Evolutionary conservation across 1,140 invertebrate species (phyloP).

Genomic region (Heliconius hermathena): DNA sequence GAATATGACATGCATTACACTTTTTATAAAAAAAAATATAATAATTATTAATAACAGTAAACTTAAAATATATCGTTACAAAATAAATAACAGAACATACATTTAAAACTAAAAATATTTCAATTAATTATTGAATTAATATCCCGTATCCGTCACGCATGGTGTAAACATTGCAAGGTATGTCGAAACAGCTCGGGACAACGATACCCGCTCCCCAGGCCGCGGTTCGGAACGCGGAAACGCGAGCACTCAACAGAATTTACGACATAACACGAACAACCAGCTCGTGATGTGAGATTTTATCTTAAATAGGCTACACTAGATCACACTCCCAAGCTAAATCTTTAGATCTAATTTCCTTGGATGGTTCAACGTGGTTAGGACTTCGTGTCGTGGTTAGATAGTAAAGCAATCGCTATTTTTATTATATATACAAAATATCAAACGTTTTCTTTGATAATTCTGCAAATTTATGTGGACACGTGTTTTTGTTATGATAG

Average conservation of each 20-base stretch:
- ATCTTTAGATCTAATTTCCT: not conserved
- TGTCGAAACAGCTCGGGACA: constrained; percentile 27
- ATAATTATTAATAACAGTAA: too few species aligned
- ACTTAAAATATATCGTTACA: too few species aligned
- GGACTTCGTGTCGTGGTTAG: not conserved
- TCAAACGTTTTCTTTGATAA: not conserved
- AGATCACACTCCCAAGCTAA: constrained; percentile 34
- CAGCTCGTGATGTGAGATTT: constrained; percentile 56
- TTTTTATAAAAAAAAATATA: too few species aligned
- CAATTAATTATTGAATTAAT: not conserved
- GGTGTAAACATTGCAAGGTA: constrained; percentile 3
- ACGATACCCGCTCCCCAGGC: constrained; percentile 19
- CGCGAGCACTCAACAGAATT: constrained; percentile 44
- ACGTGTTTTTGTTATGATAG: too few species aligned
- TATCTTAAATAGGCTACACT: constrained; percentile 43
- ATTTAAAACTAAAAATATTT: not conserved
- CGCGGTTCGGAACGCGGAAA: constrained; percentile 48
- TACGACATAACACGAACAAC: constrained; percentile 51
- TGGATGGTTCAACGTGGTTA: not conserved
- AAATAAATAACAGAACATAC: not conserved
- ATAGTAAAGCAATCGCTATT: not conserved
- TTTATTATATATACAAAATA: not conserved
- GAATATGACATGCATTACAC: too few species aligned
- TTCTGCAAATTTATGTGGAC: too few species aligned
- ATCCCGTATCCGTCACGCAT: constrained; percentile 24